Evolutionary conservation across 2,888 invertebrate genomes (phyloP).

Genomic region (Amphimallon solstitiale): DNA sequence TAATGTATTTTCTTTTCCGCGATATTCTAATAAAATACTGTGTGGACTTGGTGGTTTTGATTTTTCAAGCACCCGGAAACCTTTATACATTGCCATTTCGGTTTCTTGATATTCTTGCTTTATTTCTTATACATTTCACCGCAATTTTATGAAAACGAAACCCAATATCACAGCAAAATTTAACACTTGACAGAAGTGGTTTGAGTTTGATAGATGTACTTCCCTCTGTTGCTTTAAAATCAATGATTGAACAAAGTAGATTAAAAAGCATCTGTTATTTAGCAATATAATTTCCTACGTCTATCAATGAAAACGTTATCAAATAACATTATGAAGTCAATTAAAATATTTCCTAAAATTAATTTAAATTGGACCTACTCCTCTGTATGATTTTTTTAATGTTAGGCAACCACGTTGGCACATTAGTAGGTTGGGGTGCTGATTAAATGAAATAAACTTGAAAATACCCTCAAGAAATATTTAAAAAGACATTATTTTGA

Average conservation of each 20-base stretch:
- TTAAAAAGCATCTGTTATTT: too few species aligned
- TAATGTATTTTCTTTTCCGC: conserved; percentile 85
- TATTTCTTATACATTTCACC: conserved; percentile 29
- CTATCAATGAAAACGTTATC: too few species aligned
- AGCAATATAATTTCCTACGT: too few species aligned
- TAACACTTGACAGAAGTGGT: conserved; percentile 7
- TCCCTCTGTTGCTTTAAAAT: not conserved
- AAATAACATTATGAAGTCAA: too few species aligned
- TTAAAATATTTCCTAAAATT: too few species aligned
- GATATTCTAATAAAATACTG: conserved; percentile 89
- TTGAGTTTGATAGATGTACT: not conserved
- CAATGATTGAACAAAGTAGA: too few species aligned
- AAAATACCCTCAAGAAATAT: not conserved
- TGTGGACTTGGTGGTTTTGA: conserved; percentile 86
- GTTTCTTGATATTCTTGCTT: conserved; percentile 26
- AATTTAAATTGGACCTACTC: too few species aligned
- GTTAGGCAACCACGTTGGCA: not conserved
- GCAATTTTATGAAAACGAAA: conserved; percentile 11
- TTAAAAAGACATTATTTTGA: not conserved
- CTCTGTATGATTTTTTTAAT: not conserved
- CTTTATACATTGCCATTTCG: conserved; percentile 97
- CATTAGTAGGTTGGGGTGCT: not conserved
- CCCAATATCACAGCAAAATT: not conserved
- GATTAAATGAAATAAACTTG: not conserved
- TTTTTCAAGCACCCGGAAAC: conserved; percentile 90